phyloP scores from a whole-genome alignment of 2,797 vertebrate genomes.

The Etheostoma nigrum region DNA sequence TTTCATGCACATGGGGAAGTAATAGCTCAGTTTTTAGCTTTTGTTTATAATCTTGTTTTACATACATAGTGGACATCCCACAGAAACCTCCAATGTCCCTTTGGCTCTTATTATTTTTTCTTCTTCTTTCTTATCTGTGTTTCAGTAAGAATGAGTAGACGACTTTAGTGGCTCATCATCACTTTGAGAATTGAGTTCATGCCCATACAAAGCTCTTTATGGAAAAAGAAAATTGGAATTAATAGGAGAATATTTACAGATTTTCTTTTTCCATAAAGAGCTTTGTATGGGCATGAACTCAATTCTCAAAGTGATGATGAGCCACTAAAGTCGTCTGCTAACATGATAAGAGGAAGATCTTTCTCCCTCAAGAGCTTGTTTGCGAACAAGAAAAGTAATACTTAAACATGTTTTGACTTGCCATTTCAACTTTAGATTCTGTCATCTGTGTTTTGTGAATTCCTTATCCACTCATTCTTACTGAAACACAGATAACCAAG shows the following conservation, averaged over 20 bases:
- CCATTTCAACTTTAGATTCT: slow-evolving; percentile 12
- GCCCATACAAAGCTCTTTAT: no score
- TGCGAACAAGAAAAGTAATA: slow-evolving; percentile 4
- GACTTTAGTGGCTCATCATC: no score
- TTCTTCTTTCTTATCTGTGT: neutral
- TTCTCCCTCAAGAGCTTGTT: slow-evolving; percentile 14
- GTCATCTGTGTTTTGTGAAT: neutral
- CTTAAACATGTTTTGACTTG: slow-evolving; percentile 18
- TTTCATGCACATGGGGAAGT: slow-evolving; percentile 24
- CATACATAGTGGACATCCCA: neutral
- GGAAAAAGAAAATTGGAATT: neutral
- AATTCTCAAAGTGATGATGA: slow-evolving; percentile 10
- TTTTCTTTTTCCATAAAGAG: slow-evolving; percentile 1
- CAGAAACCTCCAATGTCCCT: neutral
- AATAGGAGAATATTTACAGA: slow-evolving; percentile 8
- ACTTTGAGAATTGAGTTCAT: no score
- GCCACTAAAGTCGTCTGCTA: neutral
- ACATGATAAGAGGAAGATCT: slow-evolving; percentile 6
- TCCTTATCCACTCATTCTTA: neutral
- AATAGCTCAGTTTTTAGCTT: slow-evolving; percentile 13
- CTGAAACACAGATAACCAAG: neutral
- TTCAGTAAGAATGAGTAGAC: neutral
- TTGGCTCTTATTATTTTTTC: neutral
- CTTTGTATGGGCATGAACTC: neutral
- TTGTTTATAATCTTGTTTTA: slow-evolving; percentile 1